phyloP scores from a whole-genome alignment of 2,113 vertebrate species.

The Corapipo altera region DNA sequence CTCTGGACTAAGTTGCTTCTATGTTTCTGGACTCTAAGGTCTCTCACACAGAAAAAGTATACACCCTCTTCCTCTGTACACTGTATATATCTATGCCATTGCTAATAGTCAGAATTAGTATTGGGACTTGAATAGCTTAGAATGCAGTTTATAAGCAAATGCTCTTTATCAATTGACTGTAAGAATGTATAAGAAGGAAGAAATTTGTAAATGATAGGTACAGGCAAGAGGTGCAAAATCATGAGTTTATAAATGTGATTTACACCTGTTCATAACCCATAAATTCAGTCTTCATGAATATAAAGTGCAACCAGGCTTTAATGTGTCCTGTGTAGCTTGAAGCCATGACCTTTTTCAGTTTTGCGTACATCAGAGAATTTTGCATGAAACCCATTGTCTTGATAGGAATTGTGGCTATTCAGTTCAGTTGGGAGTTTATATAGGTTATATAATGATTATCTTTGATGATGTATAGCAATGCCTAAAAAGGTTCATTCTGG shows the following conservation, averaged over 20 bases:
- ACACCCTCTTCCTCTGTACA: neutral
- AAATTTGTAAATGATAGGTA: neutral
- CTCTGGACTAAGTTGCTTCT: neutral
- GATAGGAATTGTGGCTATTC: neutral
- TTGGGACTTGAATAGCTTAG: neutral
- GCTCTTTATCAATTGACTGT: neutral
- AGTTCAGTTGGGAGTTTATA: neutral
- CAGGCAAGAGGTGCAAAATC: neutral
- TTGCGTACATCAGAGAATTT: neutral
- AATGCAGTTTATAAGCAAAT: neutral
- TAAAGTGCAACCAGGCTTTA: neutral
- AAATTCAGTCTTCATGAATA: neutral
- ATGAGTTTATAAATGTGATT: neutral
- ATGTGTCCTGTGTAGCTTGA: neutral
- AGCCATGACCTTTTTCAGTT: neutral
- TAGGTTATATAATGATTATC: neutral
- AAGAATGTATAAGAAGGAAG: neutral
- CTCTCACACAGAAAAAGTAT: neutral
- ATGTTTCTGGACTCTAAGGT: neutral
- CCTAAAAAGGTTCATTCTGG: neutral
- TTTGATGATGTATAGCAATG: neutral
- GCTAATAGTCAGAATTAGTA: neutral
- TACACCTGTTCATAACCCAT: neutral
- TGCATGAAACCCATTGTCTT: neutral
- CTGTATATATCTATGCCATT: fast-evolving